Evolutionary conservation across 2,888 invertebrate species (phyloP).

Genomic region (Pristionchus japonicus): DNA sequence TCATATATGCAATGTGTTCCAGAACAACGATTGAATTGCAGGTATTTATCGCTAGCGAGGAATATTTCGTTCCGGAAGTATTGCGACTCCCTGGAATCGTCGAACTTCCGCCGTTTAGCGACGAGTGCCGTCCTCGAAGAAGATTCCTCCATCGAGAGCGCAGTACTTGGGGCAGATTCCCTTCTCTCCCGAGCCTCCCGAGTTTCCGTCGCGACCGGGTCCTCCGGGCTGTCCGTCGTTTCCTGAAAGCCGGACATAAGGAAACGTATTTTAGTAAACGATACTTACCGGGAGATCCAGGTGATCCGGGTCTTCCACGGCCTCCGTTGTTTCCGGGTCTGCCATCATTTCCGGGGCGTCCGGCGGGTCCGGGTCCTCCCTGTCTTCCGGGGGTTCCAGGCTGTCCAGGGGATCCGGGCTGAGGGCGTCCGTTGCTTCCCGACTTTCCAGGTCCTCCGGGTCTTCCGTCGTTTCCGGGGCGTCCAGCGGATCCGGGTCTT

Average conservation of each 20-base stretch:
- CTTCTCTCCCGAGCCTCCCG: constrained; percentile 41
- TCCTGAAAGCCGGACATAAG: background rate
- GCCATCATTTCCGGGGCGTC: background rate
- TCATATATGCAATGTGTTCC: too few species aligned
- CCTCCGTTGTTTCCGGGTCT: constrained; percentile 46
- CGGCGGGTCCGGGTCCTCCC: background rate
- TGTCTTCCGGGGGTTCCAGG: background rate
- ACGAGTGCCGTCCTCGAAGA: constrained; percentile 75
- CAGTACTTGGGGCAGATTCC: constrained; percentile 62
- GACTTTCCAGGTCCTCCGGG: constrained; percentile 41
- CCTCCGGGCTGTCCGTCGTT: constrained; percentile 42
- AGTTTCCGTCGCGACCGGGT: background rate
- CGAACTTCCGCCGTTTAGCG: constrained; percentile 71
- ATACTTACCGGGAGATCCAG: constrained; percentile 5
- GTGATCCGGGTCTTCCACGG: constrained; percentile 3
- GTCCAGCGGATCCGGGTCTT: background rate
- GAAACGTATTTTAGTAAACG: background rate
- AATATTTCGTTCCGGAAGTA: constrained; percentile 29
- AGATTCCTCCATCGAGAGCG: constrained; percentile 70
- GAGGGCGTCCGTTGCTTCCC: background rate
- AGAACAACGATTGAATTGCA: background rate
- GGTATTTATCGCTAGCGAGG: background rate
- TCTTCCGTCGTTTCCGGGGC: constrained; percentile 44
- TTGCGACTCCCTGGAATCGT: background rate
- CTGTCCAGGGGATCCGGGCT: constrained; percentile 14